Base-by-base conservation (phyloP, 2,888 invertebrate genomes). In the Oxystoma pomonae region DNA sequence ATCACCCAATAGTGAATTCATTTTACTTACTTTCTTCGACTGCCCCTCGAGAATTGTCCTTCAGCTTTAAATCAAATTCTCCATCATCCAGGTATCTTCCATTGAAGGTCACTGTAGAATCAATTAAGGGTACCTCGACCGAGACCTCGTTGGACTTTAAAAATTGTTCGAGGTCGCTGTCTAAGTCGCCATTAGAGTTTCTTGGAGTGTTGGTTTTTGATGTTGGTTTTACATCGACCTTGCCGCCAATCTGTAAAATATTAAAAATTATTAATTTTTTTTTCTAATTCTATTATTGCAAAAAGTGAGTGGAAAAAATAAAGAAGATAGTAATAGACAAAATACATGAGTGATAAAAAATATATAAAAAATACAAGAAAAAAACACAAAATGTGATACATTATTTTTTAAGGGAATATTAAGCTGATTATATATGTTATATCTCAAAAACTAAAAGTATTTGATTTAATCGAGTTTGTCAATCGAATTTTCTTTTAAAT, bases 81-180 rank as follows among this genome's bases (percentile, higher is more conserved):
- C 90, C 90, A 64, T 87, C 84, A 75, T 89, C 89, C 69, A 92
- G 81, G 79, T 90, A 89, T 73, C 90, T 86, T 7, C 90, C 89
- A 78, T 89, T 89, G 64, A 92, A 85, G 65, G 89, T 90, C 71
- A 92, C 85, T 74, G 87, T 85, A 68, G 89, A 86, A 71, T 88
- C 90, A 60, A 85, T 86, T 59, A 85, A 86, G 16, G 91, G 91
- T 68, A 91, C 78, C 74, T 88, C 86, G 80, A 92, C 87, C 73
- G 88, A 87, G 59, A 91, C 86, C 76, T 92, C 91, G 76, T 92
- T 91, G 67, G 87, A 86, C 72, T 87, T 84, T 68, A 92, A 83
- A 78, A 87, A 91, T 75, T 82, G 84, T 75, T 90, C 88, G 56
- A 91, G 21, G 7, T 62, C 60, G 64, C 69, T 66, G 61, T 71